Evolutionary conservation across 2,797 vertebrate genomes (phyloP).

Genomic region (Malurus splendens): DNA sequence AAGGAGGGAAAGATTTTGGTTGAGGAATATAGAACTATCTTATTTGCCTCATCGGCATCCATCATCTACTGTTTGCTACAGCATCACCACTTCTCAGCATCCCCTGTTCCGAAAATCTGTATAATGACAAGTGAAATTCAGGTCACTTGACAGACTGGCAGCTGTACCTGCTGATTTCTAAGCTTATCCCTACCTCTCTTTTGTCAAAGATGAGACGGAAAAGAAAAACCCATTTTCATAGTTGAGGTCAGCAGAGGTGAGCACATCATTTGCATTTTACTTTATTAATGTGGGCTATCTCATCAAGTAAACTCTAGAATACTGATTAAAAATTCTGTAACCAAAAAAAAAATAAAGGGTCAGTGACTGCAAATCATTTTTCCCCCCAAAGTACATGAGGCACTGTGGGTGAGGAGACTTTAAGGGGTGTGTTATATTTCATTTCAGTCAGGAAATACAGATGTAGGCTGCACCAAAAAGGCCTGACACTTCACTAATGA

Average conservation of each 20-base stretch:
- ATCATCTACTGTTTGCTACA: background rate
- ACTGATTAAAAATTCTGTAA: slow-evolving; percentile 7
- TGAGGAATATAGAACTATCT: background rate
- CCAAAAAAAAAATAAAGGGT: background rate
- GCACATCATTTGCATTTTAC: slow-evolving; percentile 15
- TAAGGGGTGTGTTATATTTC: background rate
- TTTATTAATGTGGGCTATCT: slow-evolving; percentile 6
- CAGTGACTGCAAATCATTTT: background rate
- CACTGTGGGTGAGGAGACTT: accelerated
- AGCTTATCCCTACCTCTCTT: background rate
- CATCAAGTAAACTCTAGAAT: background rate
- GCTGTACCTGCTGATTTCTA: slow-evolving; percentile 15
- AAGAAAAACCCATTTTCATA: slow-evolving; percentile 23
- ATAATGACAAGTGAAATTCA: background rate
- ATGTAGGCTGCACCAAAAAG: background rate
- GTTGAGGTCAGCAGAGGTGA: background rate
- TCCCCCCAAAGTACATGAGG: background rate
- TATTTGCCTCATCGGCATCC: background rate
- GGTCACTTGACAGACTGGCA: background rate
- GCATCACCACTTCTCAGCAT: background rate
- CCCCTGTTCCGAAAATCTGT: background rate
- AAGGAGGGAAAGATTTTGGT: background rate
- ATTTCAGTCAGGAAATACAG: background rate
- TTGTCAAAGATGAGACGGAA: background rate
- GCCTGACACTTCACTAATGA: background rate